Evolutionary conservation across 2,113 vertebrate genomes (phyloP), one percentile per base, ranked within the genome.

Genomic region (Dicentrarchus labrax): DNA sequence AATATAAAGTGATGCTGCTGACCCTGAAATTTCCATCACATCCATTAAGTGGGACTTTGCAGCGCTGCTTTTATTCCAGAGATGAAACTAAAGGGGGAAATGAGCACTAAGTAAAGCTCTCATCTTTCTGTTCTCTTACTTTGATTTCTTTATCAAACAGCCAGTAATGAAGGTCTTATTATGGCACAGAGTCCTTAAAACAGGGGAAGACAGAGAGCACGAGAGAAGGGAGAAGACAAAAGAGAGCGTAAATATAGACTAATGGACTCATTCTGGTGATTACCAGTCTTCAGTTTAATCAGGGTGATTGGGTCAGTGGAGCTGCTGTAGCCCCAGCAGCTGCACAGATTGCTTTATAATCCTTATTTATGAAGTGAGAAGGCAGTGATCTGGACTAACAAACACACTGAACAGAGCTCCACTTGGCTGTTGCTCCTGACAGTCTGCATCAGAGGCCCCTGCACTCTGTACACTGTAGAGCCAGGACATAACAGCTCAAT

Each of bases 241-340:
- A 54, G 48, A 68, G 56, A 68, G 17, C 48, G 38, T 69, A 79
- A 76, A 85, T 76, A 56, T 36, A 81, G 57, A 65, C 36, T 75
- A 75, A 86, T 75, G 51, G 57, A 75, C 48, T 72, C 43, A 22
- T 76, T 66, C 59, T 54, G 56, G 21, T 82, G 72, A 82, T 82
- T 72, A 77, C 53, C 45, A 6, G 22, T 11, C 47, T 68, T 24
- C 3, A 24, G 16, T 57, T 62, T 69, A 72, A 82, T 61, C 21
- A 38, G 51, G 36, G 7, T 53, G 45, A 66, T 75, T n/a, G 6
- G 24, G 21, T 65, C 67, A 72, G 10, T 10, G 53, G 10, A 62
- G 39, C 45, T 45, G 76, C 65, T 69, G 43, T 7, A 15, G 53
- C n/a, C 45, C 62, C 8, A 69, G 57, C 53, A 72, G 53, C 69